phyloP scores from a whole-genome alignment of 2,888 invertebrate genomes.

The Philopedon plagiatum region DNA sequence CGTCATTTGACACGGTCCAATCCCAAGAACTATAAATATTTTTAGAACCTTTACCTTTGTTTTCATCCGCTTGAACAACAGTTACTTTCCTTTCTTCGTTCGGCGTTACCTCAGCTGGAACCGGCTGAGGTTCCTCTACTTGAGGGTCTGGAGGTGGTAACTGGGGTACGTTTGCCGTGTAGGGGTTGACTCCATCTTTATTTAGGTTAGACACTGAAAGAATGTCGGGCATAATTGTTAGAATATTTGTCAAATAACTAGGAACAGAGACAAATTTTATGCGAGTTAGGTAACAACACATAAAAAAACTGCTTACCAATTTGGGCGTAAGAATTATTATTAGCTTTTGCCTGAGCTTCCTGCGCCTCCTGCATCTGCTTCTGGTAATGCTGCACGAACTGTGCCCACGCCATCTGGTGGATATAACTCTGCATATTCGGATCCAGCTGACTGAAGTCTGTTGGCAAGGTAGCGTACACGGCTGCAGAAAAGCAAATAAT shows the following conservation, averaged over 20 bases:
- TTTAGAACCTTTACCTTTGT: constrained; percentile 27
- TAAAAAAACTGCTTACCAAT: constrained; percentile 52
- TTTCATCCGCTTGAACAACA: constrained; percentile 31
- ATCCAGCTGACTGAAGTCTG: constrained; percentile 58
- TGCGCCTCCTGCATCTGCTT: constrained; percentile 49
- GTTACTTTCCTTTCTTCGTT: constrained; percentile 12
- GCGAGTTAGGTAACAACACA: background rate
- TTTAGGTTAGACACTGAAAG: constrained; percentile 63
- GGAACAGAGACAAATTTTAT: too few relatives aligned
- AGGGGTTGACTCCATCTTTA: constrained; percentile 62
- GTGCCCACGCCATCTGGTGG: constrained; percentile 63
- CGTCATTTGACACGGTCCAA: background rate
- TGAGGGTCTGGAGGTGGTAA: constrained; percentile 46
- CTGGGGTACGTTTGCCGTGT: constrained; percentile 55
- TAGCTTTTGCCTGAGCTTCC: constrained; percentile 20
- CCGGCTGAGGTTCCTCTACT: constrained; percentile 18
- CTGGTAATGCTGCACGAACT: constrained; percentile 62
- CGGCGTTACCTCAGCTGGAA: background rate
- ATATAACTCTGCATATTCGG: constrained; percentile 59
- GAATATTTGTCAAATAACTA: too few relatives aligned
- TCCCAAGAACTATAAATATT: background rate
- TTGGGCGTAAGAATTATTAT: constrained; percentile 65
- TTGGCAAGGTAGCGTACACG: constrained; percentile 52
- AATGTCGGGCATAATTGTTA: background rate
- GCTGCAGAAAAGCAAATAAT: constrained; percentile 52